phyloP scores from a whole-genome alignment of 2,113 vertebrate genomes.

The Myrmecobius fasciatus region DNA sequence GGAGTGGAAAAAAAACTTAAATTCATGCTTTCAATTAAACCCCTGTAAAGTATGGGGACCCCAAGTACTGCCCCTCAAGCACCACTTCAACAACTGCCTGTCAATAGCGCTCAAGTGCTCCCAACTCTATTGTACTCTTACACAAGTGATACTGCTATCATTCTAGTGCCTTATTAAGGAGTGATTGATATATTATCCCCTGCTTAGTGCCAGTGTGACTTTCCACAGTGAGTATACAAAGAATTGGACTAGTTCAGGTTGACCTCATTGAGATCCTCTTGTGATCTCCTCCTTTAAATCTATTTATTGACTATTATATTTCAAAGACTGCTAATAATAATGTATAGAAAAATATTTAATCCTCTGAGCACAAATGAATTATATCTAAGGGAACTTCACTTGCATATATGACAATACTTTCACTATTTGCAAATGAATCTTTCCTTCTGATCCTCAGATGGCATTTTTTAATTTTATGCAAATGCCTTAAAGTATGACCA shows the following conservation, averaged over 20 bases:
- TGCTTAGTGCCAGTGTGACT: not conserved
- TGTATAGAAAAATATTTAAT: not conserved
- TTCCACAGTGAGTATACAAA: not conserved
- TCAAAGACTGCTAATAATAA: too few relatives aligned
- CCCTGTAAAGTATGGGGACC: not conserved
- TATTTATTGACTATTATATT: not conserved
- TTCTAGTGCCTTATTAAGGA: not conserved
- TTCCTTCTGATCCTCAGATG: too few relatives aligned
- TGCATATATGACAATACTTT: too few relatives aligned
- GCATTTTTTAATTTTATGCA: not conserved
- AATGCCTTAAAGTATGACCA: not conserved
- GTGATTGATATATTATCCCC: not conserved
- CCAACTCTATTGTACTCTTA: not conserved
- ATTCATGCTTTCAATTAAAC: not conserved
- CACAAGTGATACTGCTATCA: not conserved
- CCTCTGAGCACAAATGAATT: not conserved
- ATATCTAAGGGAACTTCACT: not conserved
- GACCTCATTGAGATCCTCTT: not conserved
- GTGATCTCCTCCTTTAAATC: not conserved
- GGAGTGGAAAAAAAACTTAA: not conserved
- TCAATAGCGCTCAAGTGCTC: too few relatives aligned
- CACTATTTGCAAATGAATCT: too few relatives aligned
- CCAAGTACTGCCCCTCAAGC: not conserved
- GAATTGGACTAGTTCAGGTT: not conserved
- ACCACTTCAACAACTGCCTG: not conserved